phyloP scores from a whole-genome alignment of 2,113 vertebrate genomes.

The Dicerorhinus sumatrensis region DNA sequence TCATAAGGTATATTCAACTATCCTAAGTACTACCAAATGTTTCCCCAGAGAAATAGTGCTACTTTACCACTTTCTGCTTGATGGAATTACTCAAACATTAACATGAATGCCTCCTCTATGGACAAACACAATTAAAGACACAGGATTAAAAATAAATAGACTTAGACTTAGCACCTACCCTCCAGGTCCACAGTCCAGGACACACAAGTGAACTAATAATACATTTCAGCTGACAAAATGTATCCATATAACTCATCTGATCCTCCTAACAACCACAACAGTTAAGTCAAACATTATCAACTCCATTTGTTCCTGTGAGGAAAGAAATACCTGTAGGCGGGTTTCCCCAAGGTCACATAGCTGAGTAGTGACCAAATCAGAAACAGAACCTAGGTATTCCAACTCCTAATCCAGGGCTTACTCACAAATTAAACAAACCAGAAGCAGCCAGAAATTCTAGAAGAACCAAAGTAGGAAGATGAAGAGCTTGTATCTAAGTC shows the following conservation, averaged over 20 bases:
- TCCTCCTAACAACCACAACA: not conserved
- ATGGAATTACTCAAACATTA: slow-evolving; percentile 45
- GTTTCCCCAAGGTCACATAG: not conserved
- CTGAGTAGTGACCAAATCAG: slow-evolving; percentile 23
- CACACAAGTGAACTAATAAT: not conserved
- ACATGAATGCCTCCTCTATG: not conserved
- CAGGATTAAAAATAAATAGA: not conserved
- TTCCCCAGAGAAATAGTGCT: not conserved
- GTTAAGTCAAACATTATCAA: not conserved
- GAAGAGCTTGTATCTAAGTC: not conserved
- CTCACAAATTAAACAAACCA: not conserved
- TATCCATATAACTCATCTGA: not conserved
- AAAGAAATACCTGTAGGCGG: not conserved
- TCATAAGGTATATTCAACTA: not conserved
- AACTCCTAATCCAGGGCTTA: not conserved
- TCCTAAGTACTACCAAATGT: slow-evolving; percentile 1
- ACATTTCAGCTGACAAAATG: slow-evolving; percentile 12
- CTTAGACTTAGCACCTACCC: not conserved
- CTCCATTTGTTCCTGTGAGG: not conserved
- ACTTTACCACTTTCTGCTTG: not conserved
- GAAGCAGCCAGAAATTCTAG: not conserved
- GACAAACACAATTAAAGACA: slow-evolving; percentile 24
- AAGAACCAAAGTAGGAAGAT: slow-evolving; percentile 11
- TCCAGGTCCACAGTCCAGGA: not conserved
- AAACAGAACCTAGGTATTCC: not conserved